A percentile compares a stretch with the other conserved stretches of the same genome.
Evolutionary conservation across 2,888 invertebrate species (phyloP).

Genomic region (Eupithecia subfuscata): DNA sequence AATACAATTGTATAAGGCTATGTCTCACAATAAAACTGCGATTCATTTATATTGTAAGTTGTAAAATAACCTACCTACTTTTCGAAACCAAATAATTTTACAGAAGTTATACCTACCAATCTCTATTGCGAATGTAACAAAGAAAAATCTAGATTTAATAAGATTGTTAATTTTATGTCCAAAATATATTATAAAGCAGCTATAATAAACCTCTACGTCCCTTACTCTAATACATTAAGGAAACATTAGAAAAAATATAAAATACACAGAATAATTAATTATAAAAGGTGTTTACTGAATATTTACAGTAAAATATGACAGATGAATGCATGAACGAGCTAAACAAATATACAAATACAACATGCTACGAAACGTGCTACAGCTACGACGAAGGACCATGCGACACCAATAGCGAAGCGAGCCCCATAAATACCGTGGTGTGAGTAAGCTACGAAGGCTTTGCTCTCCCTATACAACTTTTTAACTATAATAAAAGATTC

Average conservation of each 20-base stretch:
- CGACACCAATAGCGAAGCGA: conserved; percentile 62
- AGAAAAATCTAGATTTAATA: not conserved
- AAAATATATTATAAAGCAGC: conserved; percentile 26
- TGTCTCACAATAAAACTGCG: not conserved
- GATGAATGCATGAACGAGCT: conserved; percentile 34
- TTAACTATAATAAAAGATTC: not conserved
- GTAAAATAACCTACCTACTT: conserved; percentile 3
- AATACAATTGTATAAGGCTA: not conserved
- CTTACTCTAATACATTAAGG: conserved; percentile 5
- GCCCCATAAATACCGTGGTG: conserved; percentile 66
- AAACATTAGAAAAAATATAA: conserved; percentile 16
- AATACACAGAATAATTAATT: conserved; percentile 19
- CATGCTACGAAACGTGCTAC: conserved; percentile 53
- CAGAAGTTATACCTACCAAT: not conserved
- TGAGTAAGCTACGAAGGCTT: conserved; percentile 63
- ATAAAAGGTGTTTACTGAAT: conserved; percentile 10
- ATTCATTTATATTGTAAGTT: not conserved
- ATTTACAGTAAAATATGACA: conserved; percentile 35
- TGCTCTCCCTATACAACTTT: conserved; percentile 34
- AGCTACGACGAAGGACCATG: conserved; percentile 45
- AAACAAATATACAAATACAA: conserved; percentile 29
- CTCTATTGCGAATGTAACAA: not conserved
- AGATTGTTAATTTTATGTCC: not conserved
- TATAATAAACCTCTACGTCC: conserved; percentile 21
- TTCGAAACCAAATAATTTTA: not conserved